Evolutionary conservation across 2,113 vertebrate species (phyloP).

Genomic region (Ranitomeya imitator): DNA sequence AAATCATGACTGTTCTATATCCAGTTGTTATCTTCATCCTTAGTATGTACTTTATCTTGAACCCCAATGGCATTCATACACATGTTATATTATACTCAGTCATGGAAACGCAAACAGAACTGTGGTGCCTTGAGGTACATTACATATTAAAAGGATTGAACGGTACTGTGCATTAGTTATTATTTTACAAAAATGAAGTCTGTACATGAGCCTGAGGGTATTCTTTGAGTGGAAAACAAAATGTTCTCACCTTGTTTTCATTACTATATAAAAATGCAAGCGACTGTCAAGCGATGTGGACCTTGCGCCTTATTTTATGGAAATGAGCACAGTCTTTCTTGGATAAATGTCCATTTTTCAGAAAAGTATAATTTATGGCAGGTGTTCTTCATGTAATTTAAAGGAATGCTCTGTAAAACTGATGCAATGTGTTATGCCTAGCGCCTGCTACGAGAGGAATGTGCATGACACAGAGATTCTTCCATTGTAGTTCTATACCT

Average conservation of each 20-base stretch:
- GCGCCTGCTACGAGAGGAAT: neutral
- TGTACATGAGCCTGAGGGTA: neutral
- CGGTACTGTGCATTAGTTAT: constrained; percentile 18
- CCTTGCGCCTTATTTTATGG: neutral
- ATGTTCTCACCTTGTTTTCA: constrained; percentile 23
- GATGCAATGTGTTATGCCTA: neutral
- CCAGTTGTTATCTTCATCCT: neutral
- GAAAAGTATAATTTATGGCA: neutral
- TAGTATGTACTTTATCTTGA: neutral
- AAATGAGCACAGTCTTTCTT: neutral
- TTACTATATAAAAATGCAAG: constrained; percentile 3
- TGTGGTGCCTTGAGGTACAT: constrained; percentile 1
- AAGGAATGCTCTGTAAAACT: neutral
- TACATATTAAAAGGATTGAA: constrained; percentile 1
- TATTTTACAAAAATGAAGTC: constrained; percentile 5
- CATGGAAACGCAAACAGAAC: neutral
- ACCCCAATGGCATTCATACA: neutral
- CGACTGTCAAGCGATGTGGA: neutral
- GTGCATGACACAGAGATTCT: neutral
- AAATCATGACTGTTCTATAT: neutral
- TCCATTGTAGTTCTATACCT: no score
- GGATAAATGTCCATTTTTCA: neutral
- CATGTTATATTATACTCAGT: neutral
- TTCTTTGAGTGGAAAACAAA: constrained; percentile 28
- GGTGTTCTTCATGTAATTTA: neutral